Base-by-base conservation (phyloP, 1,140 invertebrate species). In the Saxidomus purpurata region DNA sequence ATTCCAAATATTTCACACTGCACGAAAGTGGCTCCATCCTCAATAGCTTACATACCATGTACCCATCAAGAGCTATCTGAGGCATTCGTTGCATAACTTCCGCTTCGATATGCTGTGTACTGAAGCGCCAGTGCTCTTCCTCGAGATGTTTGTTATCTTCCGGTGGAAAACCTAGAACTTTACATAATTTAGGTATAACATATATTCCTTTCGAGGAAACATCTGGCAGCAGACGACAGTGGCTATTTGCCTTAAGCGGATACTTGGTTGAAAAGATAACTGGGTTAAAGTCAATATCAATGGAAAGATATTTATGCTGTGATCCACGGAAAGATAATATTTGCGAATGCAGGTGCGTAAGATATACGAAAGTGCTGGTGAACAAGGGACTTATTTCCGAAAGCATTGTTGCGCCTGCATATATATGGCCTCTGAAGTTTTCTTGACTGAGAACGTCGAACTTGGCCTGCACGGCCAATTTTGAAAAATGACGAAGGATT, bases 1-100 rank as follows among this genome's bases (percentile, higher is more conserved):
- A 0, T 49, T 52, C 76, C 25, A n/a, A 36, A 28, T 79, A 49
- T 19, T 79, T 49, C 47, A 86, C 40, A 59, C 69, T 76, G 38
- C 84, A 86, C 15, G 69, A 22, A 22, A 86, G 34, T 28, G 84
- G 84, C 36, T 86, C 84, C 84, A 86, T 77, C 17, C 84, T n/a
- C 43, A 86, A 77, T 36, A 67, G n/a, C 38, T 86, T 86, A 59
- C 84, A 86, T 17, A 86, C 28, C 52, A 77, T 86, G 36, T 76
- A 86, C 36, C 69, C 34, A 40, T 86, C 84, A 15, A 63, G 22
- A 34, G 69, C 84, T 28, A 36, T 25, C 28, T 49, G 28, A 13
- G 84, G 71, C 13, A 86, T n/a, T 19, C 19, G 15, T 67, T 38
- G 19, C 40, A 86, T 76, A 15, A 43, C n/a, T n/a, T n/a, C 71